Evolutionary conservation across 2,888 invertebrate genomes (phyloP), one percentile per base, ranked within the genome.

Genomic region (Thera obeliscata): DNA sequence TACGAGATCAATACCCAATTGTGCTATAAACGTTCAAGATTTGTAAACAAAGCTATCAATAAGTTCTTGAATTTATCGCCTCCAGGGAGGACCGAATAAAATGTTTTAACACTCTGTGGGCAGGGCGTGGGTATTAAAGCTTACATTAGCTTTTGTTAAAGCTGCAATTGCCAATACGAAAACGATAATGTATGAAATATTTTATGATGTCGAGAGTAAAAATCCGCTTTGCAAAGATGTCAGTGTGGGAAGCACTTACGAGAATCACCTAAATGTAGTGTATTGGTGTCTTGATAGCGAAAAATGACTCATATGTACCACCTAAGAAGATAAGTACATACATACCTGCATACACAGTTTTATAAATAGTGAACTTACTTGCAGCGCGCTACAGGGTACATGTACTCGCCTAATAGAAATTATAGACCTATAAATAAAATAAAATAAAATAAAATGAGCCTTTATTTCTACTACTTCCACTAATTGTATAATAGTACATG

Each of bases 1-100:
- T 36, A 36, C 55, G 4, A 12, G 1, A 46, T 38, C 38, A 50
- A 49, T 46, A 46, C 11, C 36, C 33, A 52, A 64, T 64, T 46
- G 48, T n/a, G 11, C 63, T 33, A 35, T 64, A 80, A 78, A 77
- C 67, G 75, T 78, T 76, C 75, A 74, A 67, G 70, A 48, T 65
- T 55, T 56, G 78, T 70, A 76, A 80, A 80, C 78, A 78, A 61
- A 79, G 76, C 71, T 72, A 80, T 80, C 79, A 79, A 81, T 83
- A 83, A 78, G 68, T 66, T 64, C 61, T 61, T 66, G 73, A 80
- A 81, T 84, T 80, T 84, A 84, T 84, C 75, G 75, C 73, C 76
- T 61, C 59, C 63, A 66, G 59, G 63, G 62, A 66, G 64, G 65
- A 74, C 70, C 72, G 73, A 66, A 78, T 78, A 75, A 76, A 79